A percentile compares a stretch with the other conserved stretches of the same genome.
Evolutionary conservation across 2,797 vertebrate species (phyloP).

Genomic region (Dryobates pubescens): DNA sequence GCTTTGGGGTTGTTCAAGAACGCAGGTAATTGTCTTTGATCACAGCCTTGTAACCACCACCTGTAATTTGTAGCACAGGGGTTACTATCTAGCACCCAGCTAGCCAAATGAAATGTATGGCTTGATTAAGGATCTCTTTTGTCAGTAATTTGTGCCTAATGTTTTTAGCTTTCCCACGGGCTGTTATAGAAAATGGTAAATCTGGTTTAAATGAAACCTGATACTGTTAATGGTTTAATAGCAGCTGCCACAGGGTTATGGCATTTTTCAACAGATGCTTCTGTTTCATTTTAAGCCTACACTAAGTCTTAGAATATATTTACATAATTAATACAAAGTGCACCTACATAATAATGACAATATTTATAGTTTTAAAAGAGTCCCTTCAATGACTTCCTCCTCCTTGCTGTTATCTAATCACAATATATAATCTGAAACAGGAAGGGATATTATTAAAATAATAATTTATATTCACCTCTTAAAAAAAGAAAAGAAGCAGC

Average conservation of each 20-base stretch:
- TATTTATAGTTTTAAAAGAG: conserved; percentile 54
- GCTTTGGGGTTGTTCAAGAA: conserved; percentile 11
- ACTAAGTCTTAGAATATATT: conserved; percentile 73
- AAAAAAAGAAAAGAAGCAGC: not conserved
- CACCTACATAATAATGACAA: conserved; percentile 48
- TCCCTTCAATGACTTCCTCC: conserved; percentile 8
- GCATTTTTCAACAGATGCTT: conserved; percentile 81
- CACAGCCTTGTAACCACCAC: conserved; percentile 17
- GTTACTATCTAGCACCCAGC: conserved; percentile 67
- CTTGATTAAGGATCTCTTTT: conserved; percentile 80
- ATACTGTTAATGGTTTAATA: conserved; percentile 84
- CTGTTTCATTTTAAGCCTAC: conserved; percentile 77
- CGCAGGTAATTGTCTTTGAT: conserved; percentile 50
- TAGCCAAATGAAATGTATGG: conserved; percentile 80
- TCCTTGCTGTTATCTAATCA: not conserved
- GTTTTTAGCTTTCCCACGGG: conserved; percentile 81
- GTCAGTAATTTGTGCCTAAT: conserved; percentile 80
- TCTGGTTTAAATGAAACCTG: conserved; percentile 86
- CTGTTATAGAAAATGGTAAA: conserved; percentile 82
- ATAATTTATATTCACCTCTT: not conserved
- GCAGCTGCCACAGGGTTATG: conserved; percentile 80
- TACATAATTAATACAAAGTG: conserved; percentile 74
- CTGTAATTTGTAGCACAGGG: conserved; percentile 53
- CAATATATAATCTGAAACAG: not conserved
- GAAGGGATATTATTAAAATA: not conserved